Percentiles rank a stretch among this genome's conserved stretches.
These are phyloP conservation scores for Cairina moschata DNA, from an alignment of 2,113 vertebrate species.

Conservation along the genomic window DNA sequence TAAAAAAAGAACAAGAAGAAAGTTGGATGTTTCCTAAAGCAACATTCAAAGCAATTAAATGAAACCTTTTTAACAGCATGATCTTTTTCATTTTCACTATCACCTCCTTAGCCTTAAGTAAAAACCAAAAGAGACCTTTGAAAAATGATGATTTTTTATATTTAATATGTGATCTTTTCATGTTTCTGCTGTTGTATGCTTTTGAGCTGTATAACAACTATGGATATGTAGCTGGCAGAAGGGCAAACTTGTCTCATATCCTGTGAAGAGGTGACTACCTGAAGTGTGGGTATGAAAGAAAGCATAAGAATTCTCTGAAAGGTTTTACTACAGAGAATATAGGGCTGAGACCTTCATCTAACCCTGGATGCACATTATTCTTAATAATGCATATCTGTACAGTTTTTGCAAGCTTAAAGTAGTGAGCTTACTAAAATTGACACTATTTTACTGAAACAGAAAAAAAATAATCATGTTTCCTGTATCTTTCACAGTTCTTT, in stretches of 20 bases:
- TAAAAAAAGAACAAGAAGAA: slow-evolving; percentile 67
- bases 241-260: slow-evolving; percentile 75
- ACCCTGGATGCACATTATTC: slow-evolving; percentile 81
- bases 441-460: slow-evolving; percentile 77
- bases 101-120: slow-evolving; percentile 74
- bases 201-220: slow-evolving; percentile 77
- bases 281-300: slow-evolving; percentile 81
- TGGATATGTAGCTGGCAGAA: slow-evolving; percentile 66
- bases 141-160: slow-evolving; percentile 78
- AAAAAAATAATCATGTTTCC: slow-evolving; percentile 75
- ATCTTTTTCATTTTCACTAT: slow-evolving; percentile 70
- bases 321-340: slow-evolving; percentile 80
- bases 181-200: slow-evolving; percentile 78
- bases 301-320: slow-evolving; percentile 78
- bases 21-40: slow-evolving; percentile 76
- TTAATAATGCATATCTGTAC: slow-evolving; percentile 79
- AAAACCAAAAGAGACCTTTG: slow-evolving; percentile 75
- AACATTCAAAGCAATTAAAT: slow-evolving; percentile 81
- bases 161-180: slow-evolving; percentile 80
- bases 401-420: slow-evolving; percentile 67
- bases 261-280: slow-evolving; percentile 82
- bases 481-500: slow-evolving; percentile 82
- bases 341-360: slow-evolving; percentile 82
- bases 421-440: slow-evolving; percentile 77
- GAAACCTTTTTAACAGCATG: slow-evolving; percentile 70